A percentile compares a stretch with the other conserved stretches of the same genome.
These are phyloP conservation scores for Bimastos eiseni DNA, from an alignment of 2,888 invertebrate species.

Conservation along the genomic window DNA sequence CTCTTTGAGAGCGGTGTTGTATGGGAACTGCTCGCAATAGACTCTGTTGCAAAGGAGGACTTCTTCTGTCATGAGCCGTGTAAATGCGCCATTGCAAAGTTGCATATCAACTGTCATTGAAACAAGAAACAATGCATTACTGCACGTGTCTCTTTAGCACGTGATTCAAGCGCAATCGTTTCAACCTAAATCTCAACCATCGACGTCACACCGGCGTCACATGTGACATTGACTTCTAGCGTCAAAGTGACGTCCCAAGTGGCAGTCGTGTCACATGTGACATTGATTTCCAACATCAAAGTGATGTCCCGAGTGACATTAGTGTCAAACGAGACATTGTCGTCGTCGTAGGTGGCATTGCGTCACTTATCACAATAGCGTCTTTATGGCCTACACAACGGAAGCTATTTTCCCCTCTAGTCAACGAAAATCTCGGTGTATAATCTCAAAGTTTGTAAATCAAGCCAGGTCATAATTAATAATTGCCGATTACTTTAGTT, in stretches of 20 bases:
- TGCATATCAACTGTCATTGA: background rate
- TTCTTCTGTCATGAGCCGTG: too few species aligned
- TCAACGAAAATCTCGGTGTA: too few species aligned
- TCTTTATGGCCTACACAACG: background rate
- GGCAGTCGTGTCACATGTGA: too few species aligned
- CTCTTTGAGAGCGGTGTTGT: background rate
- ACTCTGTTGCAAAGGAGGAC: background rate
- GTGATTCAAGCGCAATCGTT: background rate
- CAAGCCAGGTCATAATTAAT: too few species aligned
- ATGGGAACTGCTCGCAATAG: background rate
- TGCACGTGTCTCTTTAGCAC: background rate
- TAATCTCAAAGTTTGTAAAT: too few species aligned
- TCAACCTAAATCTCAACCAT: background rate
- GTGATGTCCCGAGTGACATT: background rate
- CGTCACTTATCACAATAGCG: background rate
- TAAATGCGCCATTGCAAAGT: background rate
- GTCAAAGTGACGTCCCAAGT: background rate
- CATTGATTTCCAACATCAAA: background rate
- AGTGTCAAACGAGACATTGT: too few species aligned
- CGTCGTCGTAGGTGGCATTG: too few species aligned
- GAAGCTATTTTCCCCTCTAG: too few species aligned
- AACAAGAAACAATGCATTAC: background rate
- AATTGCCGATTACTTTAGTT: too few species aligned
- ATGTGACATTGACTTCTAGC: background rate
- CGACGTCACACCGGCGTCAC: constrained; percentile 3